Base-by-base conservation (phyloP, 2,797 vertebrate species). In the Gorsachius magnificus region DNA sequence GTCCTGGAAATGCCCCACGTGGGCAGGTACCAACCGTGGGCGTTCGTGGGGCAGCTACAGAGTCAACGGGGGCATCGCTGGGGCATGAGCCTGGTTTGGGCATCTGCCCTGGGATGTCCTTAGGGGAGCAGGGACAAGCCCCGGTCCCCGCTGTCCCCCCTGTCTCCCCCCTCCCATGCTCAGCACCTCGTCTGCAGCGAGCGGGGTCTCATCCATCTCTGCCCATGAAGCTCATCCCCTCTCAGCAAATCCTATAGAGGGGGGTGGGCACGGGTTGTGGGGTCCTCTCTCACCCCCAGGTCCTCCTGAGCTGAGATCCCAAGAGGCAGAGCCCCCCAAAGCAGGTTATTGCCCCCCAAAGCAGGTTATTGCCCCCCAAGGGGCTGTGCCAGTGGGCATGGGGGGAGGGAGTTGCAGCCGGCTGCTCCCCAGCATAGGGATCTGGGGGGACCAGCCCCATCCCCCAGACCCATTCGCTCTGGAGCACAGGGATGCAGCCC, bases 41-140 rank as follows among this genome's bases (percentile, higher is more conserved):
- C 16, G 33, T 1, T 36, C 4, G 2, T 36, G 89, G 74, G 81
- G 80, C 89, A 75, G 69, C 26, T 29, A 2, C 41, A 9, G 69
- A 22, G 56, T 5, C 46, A 15, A 0, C 0, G 35, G 60, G 68
- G 54, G 36, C 81, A 54, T 17, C 8, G 50, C 43, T 81, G 60
- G 82, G 65, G 14, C 65, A 2, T 0, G 2, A 68, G 24, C 25
- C n/a, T 4, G 6, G 7, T 29, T 38, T 9, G 11, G 51, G 9
- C 12, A 4, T 10, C 35, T 41, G 43, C 20, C 65, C 94, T 33
- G 50, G 77, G 77, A 22, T 51, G 75, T 45, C 9, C 45, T 65
- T 16, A 24, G 2, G 46, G 46, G 19, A 31, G 4, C 1, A 2
- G 33, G 29, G 83, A 35, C 3, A 4, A 66, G 29, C 29, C 56